Conservation (phyloP, 2,113 vertebrate species). For the Panthera tigris region DNA sequence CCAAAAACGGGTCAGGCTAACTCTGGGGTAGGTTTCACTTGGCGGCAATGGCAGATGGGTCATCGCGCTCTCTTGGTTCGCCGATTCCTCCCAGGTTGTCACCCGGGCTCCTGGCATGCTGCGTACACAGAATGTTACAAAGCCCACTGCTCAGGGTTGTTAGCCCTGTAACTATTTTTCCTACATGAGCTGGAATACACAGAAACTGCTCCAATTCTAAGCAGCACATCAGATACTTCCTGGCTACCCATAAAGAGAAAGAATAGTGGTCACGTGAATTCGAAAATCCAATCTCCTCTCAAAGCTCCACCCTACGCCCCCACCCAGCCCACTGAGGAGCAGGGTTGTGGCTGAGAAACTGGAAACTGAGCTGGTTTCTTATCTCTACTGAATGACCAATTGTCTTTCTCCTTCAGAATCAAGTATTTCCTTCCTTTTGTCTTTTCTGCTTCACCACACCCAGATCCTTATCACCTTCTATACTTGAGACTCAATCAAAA, state of each 20-base stretch:
- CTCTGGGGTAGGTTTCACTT: background rate
- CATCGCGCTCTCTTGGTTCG: background rate
- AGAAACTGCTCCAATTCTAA: background rate
- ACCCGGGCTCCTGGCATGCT: background rate
- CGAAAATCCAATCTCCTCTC: background rate
- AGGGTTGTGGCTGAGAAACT: background rate
- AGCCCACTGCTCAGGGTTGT: background rate
- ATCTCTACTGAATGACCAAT: background rate
- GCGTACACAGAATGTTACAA: background rate
- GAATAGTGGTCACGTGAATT: background rate
- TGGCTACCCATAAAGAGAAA: background rate
- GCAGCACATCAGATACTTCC: background rate
- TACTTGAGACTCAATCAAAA: background rate
- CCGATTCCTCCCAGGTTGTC: background rate
- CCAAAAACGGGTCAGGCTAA: background rate
- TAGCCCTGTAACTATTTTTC: background rate
- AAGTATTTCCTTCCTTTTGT: background rate
- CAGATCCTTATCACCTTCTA: background rate
- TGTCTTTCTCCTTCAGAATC: background rate
- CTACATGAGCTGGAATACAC: background rate
- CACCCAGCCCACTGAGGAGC: background rate
- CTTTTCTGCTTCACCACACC: background rate
- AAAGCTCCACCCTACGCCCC: background rate
- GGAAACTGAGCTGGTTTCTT: background rate
- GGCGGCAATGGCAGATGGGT: background rate